A percentile compares a stretch with the other conserved stretches of the same genome.
Evolutionary conservation across 1,140 invertebrate genomes (phyloP).

Genomic region (Trichogramma pretiosum): DNA sequence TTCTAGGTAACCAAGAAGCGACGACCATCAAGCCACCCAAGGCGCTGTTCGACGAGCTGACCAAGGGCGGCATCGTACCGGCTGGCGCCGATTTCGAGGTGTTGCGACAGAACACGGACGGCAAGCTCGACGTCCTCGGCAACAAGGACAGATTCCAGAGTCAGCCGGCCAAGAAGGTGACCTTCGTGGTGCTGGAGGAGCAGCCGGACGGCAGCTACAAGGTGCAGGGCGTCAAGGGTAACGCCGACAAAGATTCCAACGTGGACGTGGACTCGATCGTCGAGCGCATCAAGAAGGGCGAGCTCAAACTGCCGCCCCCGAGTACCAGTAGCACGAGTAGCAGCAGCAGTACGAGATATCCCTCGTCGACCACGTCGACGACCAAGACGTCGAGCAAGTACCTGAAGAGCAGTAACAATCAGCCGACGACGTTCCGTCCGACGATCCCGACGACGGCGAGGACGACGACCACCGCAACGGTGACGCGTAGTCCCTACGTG

Average conservation of each 20-base stretch:
- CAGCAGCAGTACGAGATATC: conserved; percentile 4
- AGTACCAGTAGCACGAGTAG: conserved; percentile 27
- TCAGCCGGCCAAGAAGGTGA: conserved; percentile 69
- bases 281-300: conserved; percentile 69
- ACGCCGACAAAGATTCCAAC: conserved; percentile 57
- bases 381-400: conserved; percentile 21
- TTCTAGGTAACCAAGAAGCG: conserved; percentile 29
- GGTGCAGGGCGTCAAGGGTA: conserved; percentile 44
- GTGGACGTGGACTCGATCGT: conserved; percentile 70
- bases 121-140: conserved; percentile 61
- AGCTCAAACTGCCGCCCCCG: conserved; percentile 66
- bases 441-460: conserved; percentile 22
- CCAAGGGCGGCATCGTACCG: conserved; percentile 61
- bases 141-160: conserved; percentile 50
- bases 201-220: conserved; percentile 74
- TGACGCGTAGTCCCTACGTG: conserved; percentile 20
- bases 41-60: conserved; percentile 60
- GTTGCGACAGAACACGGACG: conserved; percentile 61
- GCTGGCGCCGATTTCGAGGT: conserved; percentile 69
- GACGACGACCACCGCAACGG: background rate
- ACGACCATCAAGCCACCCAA: conserved; percentile 48
- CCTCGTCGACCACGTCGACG: conserved; percentile 11
- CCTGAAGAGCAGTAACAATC: background rate
- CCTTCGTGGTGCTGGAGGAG: conserved; percentile 76
- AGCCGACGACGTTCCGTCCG: conserved; percentile 27